These are phyloP conservation scores for Argyrosomus regius DNA, from an alignment of 2,797 vertebrate species.

Conservation along the genomic window DNA sequence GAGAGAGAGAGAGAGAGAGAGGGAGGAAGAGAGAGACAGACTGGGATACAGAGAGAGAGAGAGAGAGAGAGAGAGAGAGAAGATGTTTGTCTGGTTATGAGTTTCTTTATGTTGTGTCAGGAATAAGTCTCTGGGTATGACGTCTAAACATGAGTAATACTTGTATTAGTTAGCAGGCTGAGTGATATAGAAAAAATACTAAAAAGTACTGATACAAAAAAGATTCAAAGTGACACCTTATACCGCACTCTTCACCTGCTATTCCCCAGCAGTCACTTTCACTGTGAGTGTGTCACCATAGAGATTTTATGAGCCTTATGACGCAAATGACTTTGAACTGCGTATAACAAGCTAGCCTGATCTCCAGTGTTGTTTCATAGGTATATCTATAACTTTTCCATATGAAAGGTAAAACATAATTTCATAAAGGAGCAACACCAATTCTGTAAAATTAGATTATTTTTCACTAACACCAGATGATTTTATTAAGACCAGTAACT, in stretches of 20 bases:
- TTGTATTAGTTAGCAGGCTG: background rate
- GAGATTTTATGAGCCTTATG: background rate
- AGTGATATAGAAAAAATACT: background rate
- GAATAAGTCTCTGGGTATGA: background rate
- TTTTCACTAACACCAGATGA: background rate
- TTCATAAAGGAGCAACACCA: background rate
- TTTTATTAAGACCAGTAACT: background rate
- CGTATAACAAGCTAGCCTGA: background rate
- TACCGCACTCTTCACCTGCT: background rate
- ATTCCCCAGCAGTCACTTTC: background rate
- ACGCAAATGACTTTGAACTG: background rate
- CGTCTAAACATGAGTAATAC: background rate
- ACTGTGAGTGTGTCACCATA: background rate
- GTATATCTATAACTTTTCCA: background rate
- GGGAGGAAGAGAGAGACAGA: background rate
- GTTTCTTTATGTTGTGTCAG: slow-evolving; percentile 1
- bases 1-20: background rate
- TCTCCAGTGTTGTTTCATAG: background rate
- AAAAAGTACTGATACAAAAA: background rate
- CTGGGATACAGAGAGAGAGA: background rate
- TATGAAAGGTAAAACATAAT: background rate
- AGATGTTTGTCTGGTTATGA: background rate
- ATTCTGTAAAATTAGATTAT: background rate
- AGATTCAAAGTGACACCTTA: background rate
- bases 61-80: background rate